Conservation (phyloP, 2,888 invertebrate species). For the Flexamia atlantica region DNA sequence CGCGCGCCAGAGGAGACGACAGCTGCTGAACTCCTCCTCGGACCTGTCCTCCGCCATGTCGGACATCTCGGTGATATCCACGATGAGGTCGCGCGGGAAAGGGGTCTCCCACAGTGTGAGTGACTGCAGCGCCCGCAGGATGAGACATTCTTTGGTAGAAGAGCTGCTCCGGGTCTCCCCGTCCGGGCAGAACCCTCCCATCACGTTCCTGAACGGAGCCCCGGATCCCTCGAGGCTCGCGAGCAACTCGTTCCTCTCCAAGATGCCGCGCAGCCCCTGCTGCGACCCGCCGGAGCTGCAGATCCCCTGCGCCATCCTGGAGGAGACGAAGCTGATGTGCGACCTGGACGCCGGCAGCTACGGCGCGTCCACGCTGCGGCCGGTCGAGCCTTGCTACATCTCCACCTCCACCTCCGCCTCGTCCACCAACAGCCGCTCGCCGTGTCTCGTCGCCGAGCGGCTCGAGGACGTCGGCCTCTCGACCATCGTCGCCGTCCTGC, state of each 20-base stretch:
- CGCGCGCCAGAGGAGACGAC: conserved; percentile 62
- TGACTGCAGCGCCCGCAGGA: conserved; percentile 65
- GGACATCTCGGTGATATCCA: conserved; percentile 70
- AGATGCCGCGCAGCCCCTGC: conserved; percentile 32
- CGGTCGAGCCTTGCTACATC: conserved; percentile 67
- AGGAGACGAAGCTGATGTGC: conserved; percentile 65
- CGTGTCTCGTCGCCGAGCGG: conserved; percentile 62
- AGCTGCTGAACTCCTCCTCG: conserved; percentile 69
- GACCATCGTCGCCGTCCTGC: conserved; percentile 76
- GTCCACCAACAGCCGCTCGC: conserved; percentile 71
- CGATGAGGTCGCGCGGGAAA: conserved; percentile 67
- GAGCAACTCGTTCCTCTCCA: conserved; percentile 51
- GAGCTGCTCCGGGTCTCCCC: conserved; percentile 65
- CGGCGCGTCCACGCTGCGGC: conserved; percentile 59
- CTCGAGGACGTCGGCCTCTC: conserved; percentile 74
- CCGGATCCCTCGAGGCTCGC: conserved; percentile 60
- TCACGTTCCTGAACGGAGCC: conserved; percentile 66
- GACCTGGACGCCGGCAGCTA: conserved; percentile 62
- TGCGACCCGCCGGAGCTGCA: conserved; percentile 52
- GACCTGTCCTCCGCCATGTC: conserved; percentile 70
- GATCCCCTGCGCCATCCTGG: conserved; percentile 62
- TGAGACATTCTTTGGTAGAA: conserved; percentile 64
- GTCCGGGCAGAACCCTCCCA: conserved; percentile 60
- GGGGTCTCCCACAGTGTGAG: conserved; percentile 64
- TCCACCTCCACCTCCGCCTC: conserved; percentile 70